These are phyloP conservation scores for Bagarius yarrelli DNA, from an alignment of 2,113 vertebrate species.

Conservation along the genomic window DNA sequence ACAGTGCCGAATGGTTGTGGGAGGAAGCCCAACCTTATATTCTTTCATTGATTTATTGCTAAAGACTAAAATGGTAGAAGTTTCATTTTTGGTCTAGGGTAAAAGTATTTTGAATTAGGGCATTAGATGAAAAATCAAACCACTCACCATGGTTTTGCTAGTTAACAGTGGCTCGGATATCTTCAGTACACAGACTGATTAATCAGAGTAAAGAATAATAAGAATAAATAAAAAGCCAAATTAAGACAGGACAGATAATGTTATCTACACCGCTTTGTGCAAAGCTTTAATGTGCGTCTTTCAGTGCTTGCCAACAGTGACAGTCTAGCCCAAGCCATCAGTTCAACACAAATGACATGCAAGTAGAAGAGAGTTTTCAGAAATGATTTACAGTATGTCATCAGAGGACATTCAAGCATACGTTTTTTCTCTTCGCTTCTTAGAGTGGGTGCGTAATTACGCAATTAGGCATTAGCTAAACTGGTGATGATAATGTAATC, in stretches of 20 bases:
- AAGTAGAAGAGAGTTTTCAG: slow-evolving; percentile 49
- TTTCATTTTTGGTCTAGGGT: too few relatives aligned
- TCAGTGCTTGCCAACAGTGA: slow-evolving; percentile 37
- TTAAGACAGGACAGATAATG: background rate
- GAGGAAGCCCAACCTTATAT: too few relatives aligned
- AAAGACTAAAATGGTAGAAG: too few relatives aligned
- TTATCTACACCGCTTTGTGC: background rate
- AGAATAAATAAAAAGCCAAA: background rate
- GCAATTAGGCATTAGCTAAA: slow-evolving; percentile 56
- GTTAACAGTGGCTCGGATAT: background rate
- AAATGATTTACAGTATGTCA: slow-evolving; percentile 49
- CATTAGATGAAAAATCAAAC: too few relatives aligned
- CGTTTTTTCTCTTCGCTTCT: slow-evolving; percentile 44
- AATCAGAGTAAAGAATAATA: background rate
- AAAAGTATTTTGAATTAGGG: too few relatives aligned
- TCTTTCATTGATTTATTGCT: too few relatives aligned
- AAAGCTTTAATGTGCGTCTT: slow-evolving; percentile 34
- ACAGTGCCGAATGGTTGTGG: too few relatives aligned
- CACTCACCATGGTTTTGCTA: background rate
- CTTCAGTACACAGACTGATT: background rate
- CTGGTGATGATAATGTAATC: slow-evolving; percentile 34
- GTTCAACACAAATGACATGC: slow-evolving; percentile 58
- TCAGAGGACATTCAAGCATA: slow-evolving; percentile 43
- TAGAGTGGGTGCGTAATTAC: slow-evolving; percentile 43
- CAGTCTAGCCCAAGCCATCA: slow-evolving; percentile 52